Base-by-base conservation (phyloP, 2,888 invertebrate species). In the Nematopogon swammerdamellus region DNA sequence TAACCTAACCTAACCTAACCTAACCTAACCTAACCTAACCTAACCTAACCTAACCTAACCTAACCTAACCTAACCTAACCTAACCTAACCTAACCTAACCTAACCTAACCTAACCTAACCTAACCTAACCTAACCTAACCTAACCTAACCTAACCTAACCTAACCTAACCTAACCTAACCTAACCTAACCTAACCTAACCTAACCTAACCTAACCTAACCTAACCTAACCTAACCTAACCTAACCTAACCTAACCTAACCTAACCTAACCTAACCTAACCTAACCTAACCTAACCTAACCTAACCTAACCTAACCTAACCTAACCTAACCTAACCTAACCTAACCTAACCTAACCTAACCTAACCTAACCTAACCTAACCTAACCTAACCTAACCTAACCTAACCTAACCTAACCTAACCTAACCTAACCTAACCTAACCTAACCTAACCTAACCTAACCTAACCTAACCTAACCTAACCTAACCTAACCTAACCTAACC, bases 81-180 rank as follows among this genome's bases (percentile, higher is more conserved):
- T 50, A 50, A 50, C 50, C 50, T 50, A 50, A 50, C 50, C 50
- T 50, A 50, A 50, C 50, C 50, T 50, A 50, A 50, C 50, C 50
- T 50, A 50, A 50, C 50, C 50, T 50, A 50, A 50, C 50, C 50
- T 50, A 50, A 50, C 50, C 50, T 50, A 47, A 50, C 50, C 50
- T 50, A 50, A 50, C 50, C 50, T 50, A 50, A 50, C 50, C 50
- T 50, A 50, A 50, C 50, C 50, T 50, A 50, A 50, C 50, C 50
- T 50, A 50, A 50, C 50, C 50, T 50, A 50, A 50, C 50, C 50
- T 50, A 50, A 50, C 50, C 50, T 50, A 50, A 50, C 50, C 50
- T 50, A 50, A 50, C 50, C 50, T 50, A 50, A 50, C 50, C 50
- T 50, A 50, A 50, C 50, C 50, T 47, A 50, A 50, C 50, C 50